Base-by-base conservation (phyloP, 2,888 invertebrate genomes). In the Melikaiella ostensackeni region DNA sequence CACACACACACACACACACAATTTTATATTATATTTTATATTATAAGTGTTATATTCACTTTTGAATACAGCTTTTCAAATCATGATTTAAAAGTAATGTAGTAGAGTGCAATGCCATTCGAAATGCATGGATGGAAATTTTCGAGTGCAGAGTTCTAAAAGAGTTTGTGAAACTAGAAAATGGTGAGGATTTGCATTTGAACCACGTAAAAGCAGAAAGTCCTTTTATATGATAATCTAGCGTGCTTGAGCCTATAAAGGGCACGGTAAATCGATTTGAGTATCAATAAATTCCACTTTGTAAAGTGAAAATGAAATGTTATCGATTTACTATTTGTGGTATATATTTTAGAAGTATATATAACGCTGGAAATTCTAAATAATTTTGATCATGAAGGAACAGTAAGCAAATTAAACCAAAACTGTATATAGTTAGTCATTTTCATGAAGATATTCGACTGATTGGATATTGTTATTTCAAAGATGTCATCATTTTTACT, bases 201-300 rank as follows among this genome's bases (percentile, higher is more conserved):
- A 76, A 76, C 83, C 86, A 84, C 85, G 87, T 86, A 86, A 88
- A 88, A 84, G 84, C 81, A 83, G 83, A 81, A 85, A 85, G 85
- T 86, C 86, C 85, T 88, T 81, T 88, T 87, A 86, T 87, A 86
- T 85, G 84, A 85, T 88, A 87, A 86, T 87, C 84, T 84, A 78
- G 80, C 70, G 79, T 81, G 82, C 81, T 83, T 82, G 78, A 75
- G 77, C 70, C 75, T 70, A 55, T 73, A 59, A 27, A 59, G 27
- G 75, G 75, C 78, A 79, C 79, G 80, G 79, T 79, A 84, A 85
- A 88, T 88, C 87, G 87, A 88, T 88, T 87, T 83, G 81, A 76
- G 82, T 84, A 86, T 87, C 86, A 84, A 85, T 85, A 83, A 81
- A 83, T 87, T 87, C 84, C 86, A 84, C 85, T 86, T 84, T 81